phyloP scores from a whole-genome alignment of 2,888 invertebrate genomes.

The Timema podura region DNA sequence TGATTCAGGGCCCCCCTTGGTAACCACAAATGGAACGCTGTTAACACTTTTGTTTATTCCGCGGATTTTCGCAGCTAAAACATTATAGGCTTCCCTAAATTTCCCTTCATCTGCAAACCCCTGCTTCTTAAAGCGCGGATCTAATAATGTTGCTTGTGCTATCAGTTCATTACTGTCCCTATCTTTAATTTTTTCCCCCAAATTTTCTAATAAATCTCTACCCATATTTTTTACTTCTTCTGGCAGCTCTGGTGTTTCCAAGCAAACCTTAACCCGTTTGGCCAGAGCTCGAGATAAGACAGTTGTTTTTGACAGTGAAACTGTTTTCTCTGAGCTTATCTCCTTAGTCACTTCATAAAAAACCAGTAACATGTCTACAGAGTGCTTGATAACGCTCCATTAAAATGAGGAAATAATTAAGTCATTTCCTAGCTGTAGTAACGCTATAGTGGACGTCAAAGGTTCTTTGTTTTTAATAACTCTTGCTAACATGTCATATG shows the following conservation, averaged over 20 bases:
- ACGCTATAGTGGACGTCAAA: background rate
- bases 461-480: background rate
- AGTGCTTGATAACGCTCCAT: conserved; percentile 21
- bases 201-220: background rate
- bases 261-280: too few relatives aligned
- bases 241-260: too few relatives aligned
- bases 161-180: background rate
- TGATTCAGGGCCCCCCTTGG: too few relatives aligned
- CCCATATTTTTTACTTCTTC: too few relatives aligned
- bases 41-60: background rate
- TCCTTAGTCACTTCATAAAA: conserved; percentile 27
- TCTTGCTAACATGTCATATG: conserved; percentile 7
- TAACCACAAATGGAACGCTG: too few relatives aligned
- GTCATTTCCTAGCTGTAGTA: background rate
- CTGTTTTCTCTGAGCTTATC: conserved; percentile 27
- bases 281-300: background rate
- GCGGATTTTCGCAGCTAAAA: too few relatives aligned
- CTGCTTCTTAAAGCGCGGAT: conserved; percentile 9
- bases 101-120: background rate
- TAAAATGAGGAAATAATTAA: conserved; percentile 23
- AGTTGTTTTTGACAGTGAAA: conserved; percentile 15
- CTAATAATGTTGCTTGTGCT: too few relatives aligned
- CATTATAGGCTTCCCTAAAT: too few relatives aligned
- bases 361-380: conserved; percentile 25
- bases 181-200: background rate